Conservation (phyloP, 2,797 vertebrate species). For the Lepilemur ruficaudatus region DNA sequence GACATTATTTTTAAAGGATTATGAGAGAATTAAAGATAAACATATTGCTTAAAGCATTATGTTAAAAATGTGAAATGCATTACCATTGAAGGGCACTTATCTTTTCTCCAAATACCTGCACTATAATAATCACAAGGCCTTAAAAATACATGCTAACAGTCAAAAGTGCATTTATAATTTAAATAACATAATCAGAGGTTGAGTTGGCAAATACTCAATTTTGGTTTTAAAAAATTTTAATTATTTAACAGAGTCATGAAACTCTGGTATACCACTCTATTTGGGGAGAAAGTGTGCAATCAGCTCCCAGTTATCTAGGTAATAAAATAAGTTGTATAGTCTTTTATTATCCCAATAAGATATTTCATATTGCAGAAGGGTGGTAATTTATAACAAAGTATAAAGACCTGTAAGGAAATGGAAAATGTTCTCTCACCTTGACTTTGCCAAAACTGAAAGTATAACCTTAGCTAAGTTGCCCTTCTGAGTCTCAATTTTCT, state of each 20-base stretch:
- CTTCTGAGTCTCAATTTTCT: constrained; percentile 6
- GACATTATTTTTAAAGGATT: constrained; percentile 72
- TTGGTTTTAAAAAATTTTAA: constrained; percentile 82
- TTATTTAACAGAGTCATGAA: constrained; percentile 80
- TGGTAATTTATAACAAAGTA: not conserved
- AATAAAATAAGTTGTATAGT: not conserved
- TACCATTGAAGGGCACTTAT: constrained; percentile 70
- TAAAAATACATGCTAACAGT: constrained; percentile 77
- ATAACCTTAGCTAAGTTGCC: not conserved
- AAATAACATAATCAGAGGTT: constrained; percentile 83
- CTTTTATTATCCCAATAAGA: not conserved
- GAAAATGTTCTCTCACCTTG: not conserved
- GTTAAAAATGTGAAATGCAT: constrained; percentile 70
- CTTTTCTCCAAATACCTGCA: constrained; percentile 71
- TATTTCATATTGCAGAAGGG: not conserved
- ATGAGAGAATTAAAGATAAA: constrained; percentile 76
- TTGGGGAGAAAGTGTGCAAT: not conserved
- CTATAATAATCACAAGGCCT: constrained; percentile 76
- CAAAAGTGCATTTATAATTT: constrained; percentile 82
- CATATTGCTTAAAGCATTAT: constrained; percentile 49
- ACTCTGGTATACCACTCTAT: constrained; percentile 69
- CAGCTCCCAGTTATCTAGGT: constrained; percentile 48
- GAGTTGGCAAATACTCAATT: constrained; percentile 81
- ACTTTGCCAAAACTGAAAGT: not conserved
- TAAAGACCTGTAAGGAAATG: not conserved